A percentile compares a stretch with the other conserved stretches of the same genome.
Conservation (phyloP, 2,113 vertebrate species). For the Actinemys pallida region DNA sequence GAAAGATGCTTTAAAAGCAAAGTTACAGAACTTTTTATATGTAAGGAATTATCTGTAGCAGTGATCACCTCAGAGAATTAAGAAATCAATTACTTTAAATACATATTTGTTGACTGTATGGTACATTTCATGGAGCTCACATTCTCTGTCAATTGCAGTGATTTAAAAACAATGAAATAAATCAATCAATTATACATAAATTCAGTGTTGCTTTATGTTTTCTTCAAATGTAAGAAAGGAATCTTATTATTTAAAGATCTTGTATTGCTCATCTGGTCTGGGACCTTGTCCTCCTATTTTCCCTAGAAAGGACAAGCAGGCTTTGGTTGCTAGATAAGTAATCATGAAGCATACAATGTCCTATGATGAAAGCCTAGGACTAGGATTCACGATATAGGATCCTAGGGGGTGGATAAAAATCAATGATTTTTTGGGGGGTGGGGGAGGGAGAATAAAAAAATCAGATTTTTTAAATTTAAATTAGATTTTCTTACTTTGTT, state of each 20-base stretch:
- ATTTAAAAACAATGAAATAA: conserved; percentile 43
- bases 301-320: background rate
- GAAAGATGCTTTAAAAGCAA: conserved; percentile 41
- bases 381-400: background rate
- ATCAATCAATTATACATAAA: background rate
- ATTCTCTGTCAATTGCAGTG: conserved; percentile 15
- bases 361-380: background rate
- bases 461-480: background rate
- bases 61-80: conserved; percentile 55
- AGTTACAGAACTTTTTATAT: conserved; percentile 41
- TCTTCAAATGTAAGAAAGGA: background rate
- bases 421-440: background rate
- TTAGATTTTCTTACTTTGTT: background rate
- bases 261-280: background rate
- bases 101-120: conserved; percentile 42
- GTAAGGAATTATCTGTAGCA: conserved; percentile 47
- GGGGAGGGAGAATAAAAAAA: background rate
- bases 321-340: background rate
- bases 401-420: background rate
- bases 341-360: background rate
- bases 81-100: conserved; percentile 4
- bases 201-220: conserved; percentile 1
- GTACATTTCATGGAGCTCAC: background rate
- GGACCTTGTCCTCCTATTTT: background rate
- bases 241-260: background rate